Conservation (phyloP, 1,140 invertebrate species). For the Drosophila bifasciata region DNA sequence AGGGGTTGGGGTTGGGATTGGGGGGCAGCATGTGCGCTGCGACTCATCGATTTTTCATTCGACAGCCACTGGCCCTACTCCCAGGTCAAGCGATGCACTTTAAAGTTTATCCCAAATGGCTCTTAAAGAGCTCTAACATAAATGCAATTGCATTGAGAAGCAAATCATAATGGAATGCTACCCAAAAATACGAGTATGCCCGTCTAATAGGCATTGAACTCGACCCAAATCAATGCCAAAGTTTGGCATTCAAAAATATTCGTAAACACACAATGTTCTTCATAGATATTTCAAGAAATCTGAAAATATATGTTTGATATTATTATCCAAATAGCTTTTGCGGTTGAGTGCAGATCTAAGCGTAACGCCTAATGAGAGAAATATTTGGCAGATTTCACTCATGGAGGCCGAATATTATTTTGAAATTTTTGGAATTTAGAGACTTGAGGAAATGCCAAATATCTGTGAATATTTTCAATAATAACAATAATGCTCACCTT, state of each 20-base stretch:
- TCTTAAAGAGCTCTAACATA: constrained; percentile 25
- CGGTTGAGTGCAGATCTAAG: neutral
- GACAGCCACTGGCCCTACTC: neutral
- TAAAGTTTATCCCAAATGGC: neutral
- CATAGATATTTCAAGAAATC: constrained; percentile 44
- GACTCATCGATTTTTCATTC: constrained; percentile 52
- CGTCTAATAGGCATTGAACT: constrained; percentile 69
- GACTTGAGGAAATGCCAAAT: neutral
- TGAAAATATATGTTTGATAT: constrained; percentile 42
- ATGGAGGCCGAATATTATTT: no score
- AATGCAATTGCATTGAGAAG: constrained; percentile 1
- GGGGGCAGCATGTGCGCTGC: constrained; percentile 4
- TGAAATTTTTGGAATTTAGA: no score
- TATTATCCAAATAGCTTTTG: constrained; percentile 8
- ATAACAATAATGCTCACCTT: neutral
- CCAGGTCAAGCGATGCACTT: constrained; percentile 5
- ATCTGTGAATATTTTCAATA: no score
- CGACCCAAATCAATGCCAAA: constrained; percentile 69
- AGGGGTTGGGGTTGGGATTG: constrained; percentile 22
- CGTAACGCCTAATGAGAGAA: no score
- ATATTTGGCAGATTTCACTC: no score
- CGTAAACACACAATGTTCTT: constrained; percentile 58
- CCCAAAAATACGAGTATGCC: constrained; percentile 31
- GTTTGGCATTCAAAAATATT: constrained; percentile 60
- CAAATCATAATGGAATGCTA: neutral